Percentiles rank a stretch among this genome's conserved stretches.
Conservation (phyloP, 2,888 invertebrate genomes). For the Oegoconia quadripuncta region DNA sequence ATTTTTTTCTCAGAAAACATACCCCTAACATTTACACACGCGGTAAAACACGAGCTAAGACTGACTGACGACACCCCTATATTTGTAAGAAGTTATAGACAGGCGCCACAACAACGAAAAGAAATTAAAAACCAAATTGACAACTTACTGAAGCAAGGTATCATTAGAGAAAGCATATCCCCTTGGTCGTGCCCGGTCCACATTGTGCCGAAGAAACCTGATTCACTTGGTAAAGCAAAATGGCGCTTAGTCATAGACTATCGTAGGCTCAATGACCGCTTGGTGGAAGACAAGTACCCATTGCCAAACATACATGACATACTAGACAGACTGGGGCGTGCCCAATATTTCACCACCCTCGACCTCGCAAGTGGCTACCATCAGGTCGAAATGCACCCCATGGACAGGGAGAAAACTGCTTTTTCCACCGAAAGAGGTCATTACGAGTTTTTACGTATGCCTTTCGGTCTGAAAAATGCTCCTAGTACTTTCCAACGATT, state of each 20-base stretch:
- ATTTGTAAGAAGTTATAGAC: slow-evolving; percentile 9
- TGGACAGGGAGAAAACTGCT: slow-evolving; percentile 18
- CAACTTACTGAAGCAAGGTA: slow-evolving; percentile 20
- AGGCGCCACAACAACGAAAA: not conserved
- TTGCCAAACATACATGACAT: no score
- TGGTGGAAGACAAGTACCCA: no score
- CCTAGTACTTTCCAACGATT: slow-evolving; percentile 51
- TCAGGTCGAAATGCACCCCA: slow-evolving; percentile 18
- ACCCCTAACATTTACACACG: slow-evolving; percentile 22
- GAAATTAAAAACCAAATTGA: slow-evolving; percentile 12
- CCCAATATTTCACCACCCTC: slow-evolving; percentile 21
- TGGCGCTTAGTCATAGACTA: slow-evolving; percentile 42
- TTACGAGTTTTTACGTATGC: slow-evolving; percentile 23
- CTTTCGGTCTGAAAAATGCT: no score
- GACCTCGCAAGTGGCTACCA: slow-evolving; percentile 19
- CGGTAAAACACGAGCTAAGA: slow-evolving; percentile 32
- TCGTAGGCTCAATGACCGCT: slow-evolving; percentile 27
- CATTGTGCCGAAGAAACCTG: slow-evolving; percentile 32
- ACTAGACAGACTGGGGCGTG: no score
- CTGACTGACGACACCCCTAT: slow-evolving; percentile 23
- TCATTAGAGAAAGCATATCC: slow-evolving; percentile 17
- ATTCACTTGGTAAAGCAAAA: slow-evolving; percentile 25
- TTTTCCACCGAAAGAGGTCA: slow-evolving; percentile 19
- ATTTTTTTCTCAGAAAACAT: slow-evolving; percentile 28
- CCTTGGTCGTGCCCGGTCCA: slow-evolving; percentile 28